Conservation (phyloP, 2,797 vertebrate genomes). For the Tiaroga cobitis region DNA sequence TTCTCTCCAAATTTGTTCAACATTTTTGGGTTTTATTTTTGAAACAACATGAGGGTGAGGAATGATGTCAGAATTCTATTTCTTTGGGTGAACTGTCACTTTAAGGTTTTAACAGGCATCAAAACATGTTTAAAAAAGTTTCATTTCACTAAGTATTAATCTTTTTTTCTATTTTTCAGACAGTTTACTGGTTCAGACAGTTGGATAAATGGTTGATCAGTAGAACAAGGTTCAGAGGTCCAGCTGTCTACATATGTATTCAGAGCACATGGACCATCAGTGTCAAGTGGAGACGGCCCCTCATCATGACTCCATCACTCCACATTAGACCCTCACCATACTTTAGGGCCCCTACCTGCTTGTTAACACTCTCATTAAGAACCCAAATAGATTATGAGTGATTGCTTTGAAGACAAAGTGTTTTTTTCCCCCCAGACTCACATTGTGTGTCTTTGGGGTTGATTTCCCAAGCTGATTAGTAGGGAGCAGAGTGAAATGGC, state of each 20-base stretch:
- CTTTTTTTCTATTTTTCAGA: background rate
- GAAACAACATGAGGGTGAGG: background rate
- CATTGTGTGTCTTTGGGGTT: conserved; percentile 35
- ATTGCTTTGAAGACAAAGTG: conserved; percentile 53
- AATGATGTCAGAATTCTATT: background rate
- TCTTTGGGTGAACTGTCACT: background rate
- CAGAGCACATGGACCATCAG: conserved; percentile 6
- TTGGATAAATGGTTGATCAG: conserved; percentile 36
- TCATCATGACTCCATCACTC: conserved; percentile 67
- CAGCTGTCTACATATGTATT: conserved; percentile 23
- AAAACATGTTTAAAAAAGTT: background rate
- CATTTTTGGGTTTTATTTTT: background rate
- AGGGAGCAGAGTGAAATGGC: conserved; percentile 46
- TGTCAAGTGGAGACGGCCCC: conserved; percentile 42
- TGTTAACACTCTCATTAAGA: conserved; percentile 74
- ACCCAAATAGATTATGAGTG: conserved; percentile 65
- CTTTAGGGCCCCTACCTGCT: conserved; percentile 70
- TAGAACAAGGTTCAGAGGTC: conserved; percentile 14
- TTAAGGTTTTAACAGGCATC: background rate
- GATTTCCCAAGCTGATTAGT: conserved; percentile 56
- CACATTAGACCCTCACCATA: conserved; percentile 72
- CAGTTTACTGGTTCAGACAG: background rate
- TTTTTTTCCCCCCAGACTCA: conserved; percentile 30
- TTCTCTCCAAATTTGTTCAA: no score
- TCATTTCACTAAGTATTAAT: background rate